These are phyloP conservation scores for Mimachlamys varia DNA, from an alignment of 2,888 invertebrate genomes.

Conservation along the genomic window DNA sequence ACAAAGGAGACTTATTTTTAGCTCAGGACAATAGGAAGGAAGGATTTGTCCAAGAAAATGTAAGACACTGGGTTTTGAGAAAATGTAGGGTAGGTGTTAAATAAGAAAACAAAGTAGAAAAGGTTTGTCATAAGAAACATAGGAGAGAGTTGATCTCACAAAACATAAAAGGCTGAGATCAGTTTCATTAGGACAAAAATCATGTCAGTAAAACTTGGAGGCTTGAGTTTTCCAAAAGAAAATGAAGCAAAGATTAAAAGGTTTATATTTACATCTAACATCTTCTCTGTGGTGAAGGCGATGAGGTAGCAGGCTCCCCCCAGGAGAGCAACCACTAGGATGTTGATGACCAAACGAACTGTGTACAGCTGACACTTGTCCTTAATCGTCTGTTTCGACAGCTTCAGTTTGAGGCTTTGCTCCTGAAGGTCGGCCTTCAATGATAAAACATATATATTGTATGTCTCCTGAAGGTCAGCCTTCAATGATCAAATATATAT, in stretches of 20 bases:
- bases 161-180: neutral
- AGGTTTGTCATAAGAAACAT: neutral
- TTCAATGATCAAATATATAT: too few species aligned
- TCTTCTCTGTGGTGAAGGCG: slow-evolving; percentile 75
- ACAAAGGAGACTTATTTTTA: neutral
- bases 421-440: slow-evolving; percentile 68
- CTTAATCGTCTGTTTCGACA: slow-evolving; percentile 75
- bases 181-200: neutral
- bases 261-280: slow-evolving; percentile 66
- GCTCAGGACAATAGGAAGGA: neutral
- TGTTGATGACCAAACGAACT: slow-evolving; percentile 87
- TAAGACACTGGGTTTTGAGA: too few species aligned
- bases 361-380: slow-evolving; percentile 87
- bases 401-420: slow-evolving; percentile 56
- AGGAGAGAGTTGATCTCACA: neutral
- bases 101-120: too few species aligned
- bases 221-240: neutral
- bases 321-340: slow-evolving; percentile 87
- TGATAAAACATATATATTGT: neutral
- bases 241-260: neutral
- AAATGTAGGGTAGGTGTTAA: too few species aligned
- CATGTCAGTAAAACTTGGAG: neutral
- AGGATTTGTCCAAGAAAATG: too few species aligned
- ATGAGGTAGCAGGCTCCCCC: slow-evolving; percentile 81
- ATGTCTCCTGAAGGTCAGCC: neutral